Evolutionary conservation across 2,113 vertebrate genomes (phyloP).

Genomic region (Myrmecobius fasciatus): DNA sequence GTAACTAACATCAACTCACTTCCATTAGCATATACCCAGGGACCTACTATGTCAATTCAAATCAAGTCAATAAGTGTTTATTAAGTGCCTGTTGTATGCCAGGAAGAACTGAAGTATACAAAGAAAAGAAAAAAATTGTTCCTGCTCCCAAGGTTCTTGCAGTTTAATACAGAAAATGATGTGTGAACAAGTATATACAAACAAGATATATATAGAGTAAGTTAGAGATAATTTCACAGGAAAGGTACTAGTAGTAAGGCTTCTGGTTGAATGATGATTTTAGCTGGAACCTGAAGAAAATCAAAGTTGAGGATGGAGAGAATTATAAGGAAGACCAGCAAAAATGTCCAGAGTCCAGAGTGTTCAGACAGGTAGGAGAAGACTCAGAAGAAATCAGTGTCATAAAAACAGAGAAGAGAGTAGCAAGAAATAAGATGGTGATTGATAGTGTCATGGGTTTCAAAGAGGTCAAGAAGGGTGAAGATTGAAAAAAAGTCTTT

Average conservation of each 20-base stretch:
- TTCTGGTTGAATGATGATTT: not conserved
- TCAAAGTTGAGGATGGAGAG: not conserved
- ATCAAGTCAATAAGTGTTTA: not conserved
- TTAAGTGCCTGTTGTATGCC: not conserved
- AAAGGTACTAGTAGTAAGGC: not conserved
- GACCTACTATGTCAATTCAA: not conserved
- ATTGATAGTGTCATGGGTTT: not conserved
- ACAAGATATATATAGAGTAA: not conserved
- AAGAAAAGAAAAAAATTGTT: not conserved
- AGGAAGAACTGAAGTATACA: not conserved
- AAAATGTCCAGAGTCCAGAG: not conserved
- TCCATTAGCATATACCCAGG: not conserved
- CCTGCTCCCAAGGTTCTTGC: not conserved
- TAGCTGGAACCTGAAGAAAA: not conserved
- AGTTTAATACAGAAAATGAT: not conserved
- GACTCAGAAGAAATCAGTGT: not conserved
- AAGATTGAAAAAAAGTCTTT: not conserved
- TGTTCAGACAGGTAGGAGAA: not conserved
- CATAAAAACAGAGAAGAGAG: not conserved
- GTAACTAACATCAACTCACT: not conserved
- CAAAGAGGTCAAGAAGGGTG: not conserved
- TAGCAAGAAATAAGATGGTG: not conserved
- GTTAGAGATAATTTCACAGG: not conserved
- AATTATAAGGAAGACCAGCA: not conserved
- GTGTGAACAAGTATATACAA: not conserved